Percentiles rank a stretch among this genome's conserved stretches.
Evolutionary conservation across 2,888 invertebrate species (phyloP).

Genomic region (Branchipolynoe longqiensis): DNA sequence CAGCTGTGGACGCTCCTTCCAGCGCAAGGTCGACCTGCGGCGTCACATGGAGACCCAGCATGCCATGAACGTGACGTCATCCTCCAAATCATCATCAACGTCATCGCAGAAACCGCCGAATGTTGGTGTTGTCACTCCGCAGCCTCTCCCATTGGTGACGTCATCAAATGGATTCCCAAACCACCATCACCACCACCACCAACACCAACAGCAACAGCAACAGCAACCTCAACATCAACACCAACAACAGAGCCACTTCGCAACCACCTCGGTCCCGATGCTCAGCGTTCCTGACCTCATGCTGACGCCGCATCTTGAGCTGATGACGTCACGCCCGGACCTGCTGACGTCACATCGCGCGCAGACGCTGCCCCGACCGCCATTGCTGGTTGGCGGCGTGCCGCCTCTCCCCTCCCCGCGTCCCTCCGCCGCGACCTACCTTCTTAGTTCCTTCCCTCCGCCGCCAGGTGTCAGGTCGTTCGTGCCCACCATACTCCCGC

Average conservation of each 20-base stretch:
- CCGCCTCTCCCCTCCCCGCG: background rate
- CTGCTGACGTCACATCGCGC: slow-evolving; percentile 11
- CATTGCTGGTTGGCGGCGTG: background rate
- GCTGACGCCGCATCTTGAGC: background rate
- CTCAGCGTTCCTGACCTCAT: background rate
- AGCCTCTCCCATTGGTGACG: background rate
- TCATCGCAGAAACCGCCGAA: background rate
- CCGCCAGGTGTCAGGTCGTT: slow-evolving; percentile 26
- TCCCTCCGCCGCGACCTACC: background rate
- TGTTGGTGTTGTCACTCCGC: background rate
- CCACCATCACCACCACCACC: background rate
- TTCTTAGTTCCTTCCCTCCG: background rate
- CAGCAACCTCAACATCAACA: background rate
- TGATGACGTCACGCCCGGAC: slow-evolving; percentile 25
- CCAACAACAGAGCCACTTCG: background rate
- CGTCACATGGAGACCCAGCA: slow-evolving; percentile 97
- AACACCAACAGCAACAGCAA: background rate
- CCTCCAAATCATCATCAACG: background rate
- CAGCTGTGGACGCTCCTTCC: slow-evolving; percentile 95
- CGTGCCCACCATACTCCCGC: slow-evolving; percentile 30
- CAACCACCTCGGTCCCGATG: no score
- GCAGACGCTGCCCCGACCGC: background rate
- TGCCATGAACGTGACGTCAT: background rate
- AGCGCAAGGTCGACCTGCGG: slow-evolving; percentile 83
- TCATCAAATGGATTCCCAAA: background rate